Base-by-base conservation (phyloP, 2,888 invertebrate species). In the Yponomeuta plumbellus region DNA sequence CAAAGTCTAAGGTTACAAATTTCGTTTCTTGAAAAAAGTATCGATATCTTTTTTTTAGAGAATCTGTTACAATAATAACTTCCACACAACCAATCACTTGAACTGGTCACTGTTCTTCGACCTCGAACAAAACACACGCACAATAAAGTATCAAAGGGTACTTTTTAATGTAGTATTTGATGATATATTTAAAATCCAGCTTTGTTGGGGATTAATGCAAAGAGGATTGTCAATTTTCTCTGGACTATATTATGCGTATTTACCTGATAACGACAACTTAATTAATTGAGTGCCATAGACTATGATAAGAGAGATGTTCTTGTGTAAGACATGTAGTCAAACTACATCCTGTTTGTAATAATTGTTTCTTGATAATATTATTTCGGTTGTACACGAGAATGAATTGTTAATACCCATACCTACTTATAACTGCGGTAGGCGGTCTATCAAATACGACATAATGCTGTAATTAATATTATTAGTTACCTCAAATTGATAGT, bases 281-380 rank as follows among this genome's bases (percentile, higher is more conserved):
- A 26, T 23, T 61, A 11, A 61, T 61, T 72, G 70, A 74, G 84
- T 84, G 84, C 84, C 85, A 84, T 84, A 80, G 61, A 61, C 61
- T 61, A 61, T 26, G n/a, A 61, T 26, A 17, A 11, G 26, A 22
- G 23, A 61, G 26, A 61, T 11, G 17, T 59, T 59, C 59, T 59
- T 5, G 21, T 59, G 74, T 74, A 69, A 71, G 70, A 68, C 72
- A 68, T 78, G 83, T 84, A 83, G 84, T 83, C 70, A 76, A 76
- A 84, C 84, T 83, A 80, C 84, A 71, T 72, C 71, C 69, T 75
- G 68, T 75, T 71, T 77, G 71, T 79, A 77, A 76, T 77, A 40
- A n/a, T 22, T 65, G 13, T 34, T 58, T 65, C 17, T n/a, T 65
- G 11, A 65, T 21, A 34, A 39, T 39, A 59, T 65, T 65, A 17